Base-by-base conservation (phyloP, 2,888 invertebrate species). In the Barypeithes pellucidus region DNA sequence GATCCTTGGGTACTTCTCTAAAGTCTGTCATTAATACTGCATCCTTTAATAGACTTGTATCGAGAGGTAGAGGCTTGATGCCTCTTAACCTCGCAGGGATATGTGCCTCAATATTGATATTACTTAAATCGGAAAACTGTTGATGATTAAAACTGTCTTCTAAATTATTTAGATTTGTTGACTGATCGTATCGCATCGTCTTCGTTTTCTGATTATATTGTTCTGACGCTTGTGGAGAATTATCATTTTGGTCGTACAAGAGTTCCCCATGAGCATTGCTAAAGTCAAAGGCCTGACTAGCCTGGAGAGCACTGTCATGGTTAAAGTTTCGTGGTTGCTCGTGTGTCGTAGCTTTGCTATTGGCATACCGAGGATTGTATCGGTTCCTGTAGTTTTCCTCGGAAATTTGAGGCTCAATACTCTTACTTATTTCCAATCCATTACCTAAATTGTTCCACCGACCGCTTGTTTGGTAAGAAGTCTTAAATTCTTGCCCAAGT, bases 261-360 rank as follows among this genome's bases (percentile, higher is more conserved):
- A 67, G 63, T 47, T 72, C 60, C 1, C 72, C 72, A 16, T 72
- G 67, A 22, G 57, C 75, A 47, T 75, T 67, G 20, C 67, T 75
- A 52, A 75, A 72, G 18, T 75, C 75, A 65, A 75, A 75, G 8
- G 63, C 7, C n/a, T 68, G 67, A 39, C 75, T 75, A 66, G 59
- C 59, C 22, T 43, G 57, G 33, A 75, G 9, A 4, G 75, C 75
- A 12, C 52, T 50, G 3, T 68, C 65, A 33, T 75, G 75, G 43
- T 75, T 68, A 39, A 75, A 75, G 11, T 43, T 62, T 33, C 33
- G 4, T 5, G 14, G 43, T 24, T 43, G 29, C 24, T 47, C 14
- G 20, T 5, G 9, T 29, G 18, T n/a, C 12, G 41, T 11, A 29
- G 16, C 16, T 65, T 43, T 47, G 36, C 57, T 24, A 8, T 54